Evolutionary conservation across 2,113 vertebrate species (phyloP), one percentile per base, ranked within the genome.

Genomic region (Dromiciops gliroides): DNA sequence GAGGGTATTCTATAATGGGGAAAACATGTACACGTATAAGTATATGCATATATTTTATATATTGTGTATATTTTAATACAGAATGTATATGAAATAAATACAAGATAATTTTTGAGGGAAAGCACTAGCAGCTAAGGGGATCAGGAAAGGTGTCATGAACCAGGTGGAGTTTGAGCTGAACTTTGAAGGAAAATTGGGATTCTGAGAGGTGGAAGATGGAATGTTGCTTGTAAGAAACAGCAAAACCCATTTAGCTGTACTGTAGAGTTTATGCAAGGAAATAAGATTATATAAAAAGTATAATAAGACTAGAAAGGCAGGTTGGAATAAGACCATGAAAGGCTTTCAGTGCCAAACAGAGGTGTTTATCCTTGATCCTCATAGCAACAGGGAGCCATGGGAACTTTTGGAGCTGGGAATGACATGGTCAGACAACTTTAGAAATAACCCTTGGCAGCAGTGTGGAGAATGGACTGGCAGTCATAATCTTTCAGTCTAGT

Each of bases 401-500:
- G 60, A 75, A 75, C 14, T 75, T 75, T n/a, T 75, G 31, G 60
- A 75, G 37, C 60, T 19, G 60, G 60, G 11, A n/a, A 16, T 6
- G 31, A n/a, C 14, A 75, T 19, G 3, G 37, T 75, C 37, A 75
- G 60, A 75, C 1, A n/a, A n/a, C 37, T n/a, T n/a, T 75, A 75
- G 60, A 75, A 75, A n/a, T 75, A 67, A 37, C 37, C 60, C 37
- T 75, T 75, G 60, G 60, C 60, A 19, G 60, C 60, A 75, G 31
- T n/a, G 37, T 19, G 60, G 37, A 75, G 60, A 37, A n/a, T 75
- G 37, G 12, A n/a, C 5, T 75, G 60, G 37, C 60, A n/a, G 14
- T 75, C 3, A 75, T 4, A 53, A 90, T 47, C 52, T 94, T 92
- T 96, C 94, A 89, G 48, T 50, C 89, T 56, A 89, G 37, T 48